Evolutionary conservation across 2,888 invertebrate species (phyloP), one percentile per base, ranked within the genome.

Genomic region (Brachyptera putata): DNA sequence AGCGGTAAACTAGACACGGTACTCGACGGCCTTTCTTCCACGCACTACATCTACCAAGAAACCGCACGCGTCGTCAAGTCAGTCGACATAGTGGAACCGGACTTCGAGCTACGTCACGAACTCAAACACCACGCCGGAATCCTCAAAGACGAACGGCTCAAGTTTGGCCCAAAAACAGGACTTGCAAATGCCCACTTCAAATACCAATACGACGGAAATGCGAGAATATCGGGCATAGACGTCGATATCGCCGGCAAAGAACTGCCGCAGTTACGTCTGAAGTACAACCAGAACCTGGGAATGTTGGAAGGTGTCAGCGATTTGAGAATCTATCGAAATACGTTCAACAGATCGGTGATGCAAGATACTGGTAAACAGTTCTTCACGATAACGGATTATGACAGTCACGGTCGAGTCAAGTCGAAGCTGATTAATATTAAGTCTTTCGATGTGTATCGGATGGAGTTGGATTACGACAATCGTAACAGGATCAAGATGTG

Each of bases 191-290:
- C 90, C 0, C 91, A 91, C 71, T 90, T 90, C 71, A 89, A 89
- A 68, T 96, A 93, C 70, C 89, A 91, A 67, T 95, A 96, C 71
- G 96, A 97, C 72, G 92, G 93, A 1, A 93, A 95, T 71, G 95
- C 95, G 0, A 80, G 95, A 58, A 79, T 95, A 53, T 91, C 90
- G 0, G 87, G 88, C 13, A 89, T 95, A 63, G 91, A 94, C 70
- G 89, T 93, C 60, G 89, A 91, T 69, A 88, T 95, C 60, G 91
- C 91, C 70, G 90, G 91, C 65, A 91, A 93, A 72, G 89, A 91
- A 73, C 77, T 92, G 72, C 91, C 91, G 0, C 86, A 89, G 63
- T 77, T 90, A 43, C 81, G 91, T 64, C 78, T 91, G 65, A 92
- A 91, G 70, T 95, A 91, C 74, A 91, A 91, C 71, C 90, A 91